These are phyloP conservation scores for Euura lappo DNA, from an alignment of 1,140 invertebrate species.

Conservation along the genomic window DNA sequence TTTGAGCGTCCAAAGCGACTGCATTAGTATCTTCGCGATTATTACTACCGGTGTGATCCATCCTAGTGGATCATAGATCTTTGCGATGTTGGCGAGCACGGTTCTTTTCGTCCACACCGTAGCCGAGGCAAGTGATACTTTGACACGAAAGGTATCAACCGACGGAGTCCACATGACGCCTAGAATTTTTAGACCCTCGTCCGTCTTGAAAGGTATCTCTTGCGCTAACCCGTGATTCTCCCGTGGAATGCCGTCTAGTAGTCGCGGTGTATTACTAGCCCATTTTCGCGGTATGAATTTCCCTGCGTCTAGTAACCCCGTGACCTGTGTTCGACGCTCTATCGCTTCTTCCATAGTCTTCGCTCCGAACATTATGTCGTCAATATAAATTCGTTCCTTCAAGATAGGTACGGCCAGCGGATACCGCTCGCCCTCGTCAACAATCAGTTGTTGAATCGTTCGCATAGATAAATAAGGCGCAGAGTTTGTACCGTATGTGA, in stretches of 20 bases:
- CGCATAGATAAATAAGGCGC: conserved; percentile 40
- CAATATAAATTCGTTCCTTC: not conserved
- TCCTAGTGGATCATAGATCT: conserved; percentile 17
- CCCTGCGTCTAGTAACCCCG: not conserved
- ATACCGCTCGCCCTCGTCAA: conserved; percentile 19
- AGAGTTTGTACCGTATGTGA: conserved; percentile 45
- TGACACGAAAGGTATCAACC: not conserved
- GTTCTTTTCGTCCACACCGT: not conserved
- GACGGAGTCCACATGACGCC: not conserved
- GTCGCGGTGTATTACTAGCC: not conserved
- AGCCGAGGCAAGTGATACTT: not conserved
- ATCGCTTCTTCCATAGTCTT: not conserved
- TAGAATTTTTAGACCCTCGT: not conserved
- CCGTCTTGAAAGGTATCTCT: not conserved
- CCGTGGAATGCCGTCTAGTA: not conserved
- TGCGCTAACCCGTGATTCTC: not conserved
- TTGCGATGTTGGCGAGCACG: conserved; percentile 8
- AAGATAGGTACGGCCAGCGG: conserved; percentile 14
- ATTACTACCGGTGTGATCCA: conserved; percentile 17
- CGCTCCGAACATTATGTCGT: not conserved
- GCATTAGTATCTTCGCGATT: conserved; percentile 15
- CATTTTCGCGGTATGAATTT: not conserved
- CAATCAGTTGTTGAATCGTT: conserved; percentile 28
- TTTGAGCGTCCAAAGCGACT: conserved; percentile 4
- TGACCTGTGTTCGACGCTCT: not conserved